These are phyloP conservation scores for Pelecanoides urinatrix DNA, from an alignment of 2,113 vertebrate genomes.

Conservation along the genomic window DNA sequence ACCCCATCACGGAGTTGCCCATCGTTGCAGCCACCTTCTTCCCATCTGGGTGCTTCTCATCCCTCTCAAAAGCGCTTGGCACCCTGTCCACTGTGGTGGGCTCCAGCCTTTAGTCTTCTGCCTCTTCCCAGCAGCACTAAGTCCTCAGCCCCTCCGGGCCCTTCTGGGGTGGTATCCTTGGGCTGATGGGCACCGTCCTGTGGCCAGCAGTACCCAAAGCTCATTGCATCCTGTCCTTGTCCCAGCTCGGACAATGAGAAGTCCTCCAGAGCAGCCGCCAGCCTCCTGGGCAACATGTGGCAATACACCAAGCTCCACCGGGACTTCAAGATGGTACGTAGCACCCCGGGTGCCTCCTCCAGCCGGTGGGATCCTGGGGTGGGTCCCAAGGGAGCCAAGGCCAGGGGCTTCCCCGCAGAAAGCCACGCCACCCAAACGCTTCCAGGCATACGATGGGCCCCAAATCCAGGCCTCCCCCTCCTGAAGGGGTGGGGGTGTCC, in stretches of 20 bases:
- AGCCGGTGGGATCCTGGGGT: accelerated
- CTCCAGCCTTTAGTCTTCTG: neutral
- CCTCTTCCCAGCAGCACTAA: accelerated
- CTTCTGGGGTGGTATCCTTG: neutral
- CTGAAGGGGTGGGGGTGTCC: neutral
- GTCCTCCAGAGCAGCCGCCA: conserved; percentile 83
- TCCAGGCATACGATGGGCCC: accelerated
- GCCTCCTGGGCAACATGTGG: conserved; percentile 92
- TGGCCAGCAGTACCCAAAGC: neutral
- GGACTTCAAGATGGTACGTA: conserved; percentile 80
- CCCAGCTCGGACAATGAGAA: conserved; percentile 77
- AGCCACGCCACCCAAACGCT: neutral
- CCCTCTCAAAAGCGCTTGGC: neutral
- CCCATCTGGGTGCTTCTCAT: neutral
- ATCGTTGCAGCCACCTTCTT: neutral
- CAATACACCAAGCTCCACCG: conserved; percentile 92
- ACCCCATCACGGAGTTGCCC: accelerated
- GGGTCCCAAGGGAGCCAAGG: neutral
- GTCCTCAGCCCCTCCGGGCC: accelerated
- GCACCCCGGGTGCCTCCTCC: neutral
- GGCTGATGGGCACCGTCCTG: neutral
- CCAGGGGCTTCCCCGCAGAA: neutral
- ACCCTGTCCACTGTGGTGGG: neutral
- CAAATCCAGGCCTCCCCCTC: accelerated
- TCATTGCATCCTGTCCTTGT: neutral